Evolutionary conservation across 2,888 invertebrate species (phyloP), one percentile per base, ranked within the genome.

Genomic region (Thera obeliscata): DNA sequence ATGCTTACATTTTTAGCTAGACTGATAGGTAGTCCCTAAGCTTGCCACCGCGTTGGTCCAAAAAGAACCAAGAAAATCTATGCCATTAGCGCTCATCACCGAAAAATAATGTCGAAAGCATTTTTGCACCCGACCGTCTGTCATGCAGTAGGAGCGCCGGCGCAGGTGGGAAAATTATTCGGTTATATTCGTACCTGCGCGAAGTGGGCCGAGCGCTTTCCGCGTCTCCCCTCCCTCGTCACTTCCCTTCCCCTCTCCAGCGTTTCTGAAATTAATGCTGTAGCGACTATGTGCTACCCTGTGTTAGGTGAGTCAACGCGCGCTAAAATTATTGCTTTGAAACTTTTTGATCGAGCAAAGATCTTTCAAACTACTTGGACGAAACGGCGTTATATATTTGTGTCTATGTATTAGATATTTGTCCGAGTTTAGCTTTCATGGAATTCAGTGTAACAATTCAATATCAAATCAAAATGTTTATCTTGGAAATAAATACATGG

Each of bases 81-180:
- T 22, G 22, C 22, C 22, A 22, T 22, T 0, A 22, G 22, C 22
- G 22, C 22, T 22, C 22, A 22, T 22, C 22, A 22, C 22, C 22
- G 22, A 22, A 22, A 22, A 36, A 7, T 9, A 61, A 41, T 36
- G 33, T 50, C 22, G n/a, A 5, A 58, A 59, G 33, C 66, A 76
- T 58, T 81, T 80, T 38, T 77, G 76, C 67, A 49, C 67, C 50
- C 72, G 82, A 78, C 73, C 74, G 82, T 83, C 73, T 84, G 72
- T 82, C 82, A 80, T 85, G 81, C 77, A 48, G 41, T 43, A 48
- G 7, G 38, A 52, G 77, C 79, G 81, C 78, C 68, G 73, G 81
- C 86, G 87, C 92, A 91, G 91, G 91, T 90, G 91, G 86, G 81
- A 86, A 88, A 86, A 84, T 57, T 90, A 90, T 91, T 91, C 87